Base-by-base conservation (phyloP, 1,140 invertebrate species). In the Vollenhovia emeryi region DNA sequence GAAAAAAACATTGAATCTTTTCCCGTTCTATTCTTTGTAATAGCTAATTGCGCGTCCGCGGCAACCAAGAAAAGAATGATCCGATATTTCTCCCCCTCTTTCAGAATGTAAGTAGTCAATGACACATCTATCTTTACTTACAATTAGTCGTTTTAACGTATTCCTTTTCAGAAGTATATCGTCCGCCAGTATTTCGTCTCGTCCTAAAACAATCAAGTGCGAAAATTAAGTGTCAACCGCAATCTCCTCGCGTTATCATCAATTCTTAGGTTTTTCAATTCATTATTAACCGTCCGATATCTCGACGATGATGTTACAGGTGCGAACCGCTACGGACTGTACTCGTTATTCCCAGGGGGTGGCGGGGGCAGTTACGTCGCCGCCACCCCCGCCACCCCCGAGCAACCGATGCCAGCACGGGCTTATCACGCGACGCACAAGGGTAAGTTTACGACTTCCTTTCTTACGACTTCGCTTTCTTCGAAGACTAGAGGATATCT, bases 391-490 rank as follows among this genome's bases (percentile, higher is more conserved):
- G 93, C 91, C 93, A 95, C 90, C 93, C 93, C 95, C 73, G 91
- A 92, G 78, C 89, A 93, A 93, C 92, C 94, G 87, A 93, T 94
- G 91, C 91, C 95, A 86, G 94, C 94, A 68, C 93, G 95, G 88
- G 93, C 95, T 89, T 95, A 95, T 93, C 94, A 96, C 93, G 93
- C 95, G 82, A 96, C 93, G 93, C 95, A 95, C 93, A 96, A 96
- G 94, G 95, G 94, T 94, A 93, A 94, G 91, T 93, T 87, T 78
- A 64, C 59, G 27, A 86, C 66, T 82, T 86, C 73, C 78, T 84
- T 30, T 68, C 40, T 24, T 55, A 40, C 33, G 60, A 36, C 69
- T 59, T 55, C 68, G n/a, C 59, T 71, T 71, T 71, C 66, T 82
- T 40, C 66, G 27, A 68, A 66, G 27, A 27, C 33, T 36, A 21